A percentile compares a stretch with the other conserved stretches of the same genome.
Evolutionary conservation across 92 coral and sea anemone species (phyloP).

Genomic region (Palythoa caribaeorum): DNA sequence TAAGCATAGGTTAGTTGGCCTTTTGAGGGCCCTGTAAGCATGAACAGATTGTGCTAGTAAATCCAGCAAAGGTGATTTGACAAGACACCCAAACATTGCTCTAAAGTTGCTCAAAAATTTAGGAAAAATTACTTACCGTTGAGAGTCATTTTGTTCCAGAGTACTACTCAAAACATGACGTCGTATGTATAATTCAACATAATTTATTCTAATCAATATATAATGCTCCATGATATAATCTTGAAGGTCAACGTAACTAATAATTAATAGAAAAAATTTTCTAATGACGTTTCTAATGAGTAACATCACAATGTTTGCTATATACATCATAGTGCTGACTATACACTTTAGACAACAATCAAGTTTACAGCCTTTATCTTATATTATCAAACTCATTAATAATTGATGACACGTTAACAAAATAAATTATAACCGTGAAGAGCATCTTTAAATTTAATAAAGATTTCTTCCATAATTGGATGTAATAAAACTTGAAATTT

Average conservation of each 20-base stretch:
- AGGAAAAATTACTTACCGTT: too few relatives aligned
- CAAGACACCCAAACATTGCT: not conserved
- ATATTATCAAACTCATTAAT: too few relatives aligned
- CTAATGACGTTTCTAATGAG: conserved; percentile 59
- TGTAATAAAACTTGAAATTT: too few relatives aligned
- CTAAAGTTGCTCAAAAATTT: not conserved
- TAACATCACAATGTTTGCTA: conserved; percentile 50
- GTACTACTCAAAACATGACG: not conserved
- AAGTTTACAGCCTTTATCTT: too few relatives aligned
- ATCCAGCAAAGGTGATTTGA: not conserved
- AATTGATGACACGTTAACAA: too few relatives aligned
- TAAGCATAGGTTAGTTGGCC: too few relatives aligned
- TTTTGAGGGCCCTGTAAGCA: not conserved
- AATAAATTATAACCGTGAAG: too few relatives aligned
- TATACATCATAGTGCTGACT: conserved; percentile 40
- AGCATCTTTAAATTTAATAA: too few relatives aligned
- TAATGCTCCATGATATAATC: too few relatives aligned
- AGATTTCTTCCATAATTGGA: too few relatives aligned
- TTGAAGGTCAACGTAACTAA: not conserved
- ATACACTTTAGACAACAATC: conserved; percentile 28
- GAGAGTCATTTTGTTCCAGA: not conserved
- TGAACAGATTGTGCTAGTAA: not conserved
- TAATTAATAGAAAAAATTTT: conserved; percentile 32
- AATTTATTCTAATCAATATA: too few relatives aligned
- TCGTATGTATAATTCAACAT: too few relatives aligned